Base-by-base conservation (phyloP, 2,113 vertebrate species). In the Panurus biarmicus region DNA sequence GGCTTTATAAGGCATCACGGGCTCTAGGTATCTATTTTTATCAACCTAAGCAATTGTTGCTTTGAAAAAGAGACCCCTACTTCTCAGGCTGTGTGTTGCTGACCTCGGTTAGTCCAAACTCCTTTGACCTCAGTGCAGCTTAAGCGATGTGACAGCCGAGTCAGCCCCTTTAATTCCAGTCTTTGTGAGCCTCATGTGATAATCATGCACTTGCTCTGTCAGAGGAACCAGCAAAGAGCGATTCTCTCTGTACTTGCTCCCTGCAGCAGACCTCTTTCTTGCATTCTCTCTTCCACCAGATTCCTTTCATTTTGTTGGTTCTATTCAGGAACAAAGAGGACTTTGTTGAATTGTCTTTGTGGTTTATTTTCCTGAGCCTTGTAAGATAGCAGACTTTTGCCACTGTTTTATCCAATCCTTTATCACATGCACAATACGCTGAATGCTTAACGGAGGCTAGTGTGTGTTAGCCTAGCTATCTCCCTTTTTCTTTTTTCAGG, bases 351-450 rank as follows among this genome's bases (percentile, higher is more conserved):
- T 97, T 95, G 87, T 87, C 72, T 90, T 94, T 93, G 88, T 64
- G 85, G 93, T 96, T 95, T 95, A 93, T 95, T 96, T 97, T 95
- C 79, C 90, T 69, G 65, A 93, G 72, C 92, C 75, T 92, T 96
- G 91, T 90, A 96, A 97, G 94, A 96, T 96, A 95, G 83, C 91
- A 96, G 90, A 71, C 56, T 97, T 94, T 91, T 95, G 94, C 96
- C 92, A 93, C 94, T 80, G 38, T 88, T 97, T 95, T 88, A 95
- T 96, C 88, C 90, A 92, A 60, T 64, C 57, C 85, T 92, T 96
- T 95, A 95, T 94, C 91, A 86, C 53, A 88, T 4, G 25, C 72
- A 94, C 69, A 95, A 93, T 95, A 48, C 72, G 56, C 67, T 74
- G 79, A 80, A 75, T 64, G 72, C 38, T 73, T 95, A 89, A 94